A percentile compares a stretch with the other conserved stretches of the same genome.
Evolutionary conservation across 2,113 vertebrate species (phyloP).

Genomic region (Apistogramma diplotaenia): DNA sequence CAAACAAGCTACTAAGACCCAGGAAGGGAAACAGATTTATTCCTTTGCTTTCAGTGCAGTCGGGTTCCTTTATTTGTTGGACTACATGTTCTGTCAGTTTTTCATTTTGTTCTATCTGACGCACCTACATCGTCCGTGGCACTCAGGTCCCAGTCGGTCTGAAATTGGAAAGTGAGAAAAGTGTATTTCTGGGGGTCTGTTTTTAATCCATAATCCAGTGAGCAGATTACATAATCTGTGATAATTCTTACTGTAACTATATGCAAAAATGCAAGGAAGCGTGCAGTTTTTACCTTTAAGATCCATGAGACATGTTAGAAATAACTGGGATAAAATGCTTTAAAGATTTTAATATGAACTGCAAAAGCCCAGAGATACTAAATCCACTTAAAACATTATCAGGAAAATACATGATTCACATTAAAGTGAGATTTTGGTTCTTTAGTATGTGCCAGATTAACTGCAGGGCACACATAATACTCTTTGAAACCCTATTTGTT

Average conservation of each 20-base stretch:
- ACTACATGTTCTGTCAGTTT: too few species aligned
- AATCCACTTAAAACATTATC: conserved; percentile 14
- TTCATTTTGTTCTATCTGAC: neutral
- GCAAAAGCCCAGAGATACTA: neutral
- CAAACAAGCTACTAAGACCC: neutral
- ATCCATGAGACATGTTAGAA: neutral
- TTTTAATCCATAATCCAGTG: neutral
- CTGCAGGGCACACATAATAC: conserved; percentile 37
- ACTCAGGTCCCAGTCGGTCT: too few species aligned
- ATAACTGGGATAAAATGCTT: neutral
- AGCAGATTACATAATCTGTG: neutral
- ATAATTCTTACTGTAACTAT: neutral
- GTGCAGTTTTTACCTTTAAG: neutral
- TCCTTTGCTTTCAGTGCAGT: too few species aligned
- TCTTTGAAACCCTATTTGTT: conserved; percentile 53
- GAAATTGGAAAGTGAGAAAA: too few species aligned
- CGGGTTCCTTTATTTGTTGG: too few species aligned
- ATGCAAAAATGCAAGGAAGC: fast-evolving
- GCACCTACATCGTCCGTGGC: neutral
- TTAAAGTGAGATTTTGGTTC: conserved; percentile 25
- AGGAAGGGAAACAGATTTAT: neutral
- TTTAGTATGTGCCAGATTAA: conserved; percentile 29
- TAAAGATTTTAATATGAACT: neutral
- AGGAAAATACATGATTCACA: conserved; percentile 24
- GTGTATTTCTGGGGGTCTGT: neutral